phyloP scores from a whole-genome alignment of 2,113 vertebrate species.

The Phaethon lepturus region DNA sequence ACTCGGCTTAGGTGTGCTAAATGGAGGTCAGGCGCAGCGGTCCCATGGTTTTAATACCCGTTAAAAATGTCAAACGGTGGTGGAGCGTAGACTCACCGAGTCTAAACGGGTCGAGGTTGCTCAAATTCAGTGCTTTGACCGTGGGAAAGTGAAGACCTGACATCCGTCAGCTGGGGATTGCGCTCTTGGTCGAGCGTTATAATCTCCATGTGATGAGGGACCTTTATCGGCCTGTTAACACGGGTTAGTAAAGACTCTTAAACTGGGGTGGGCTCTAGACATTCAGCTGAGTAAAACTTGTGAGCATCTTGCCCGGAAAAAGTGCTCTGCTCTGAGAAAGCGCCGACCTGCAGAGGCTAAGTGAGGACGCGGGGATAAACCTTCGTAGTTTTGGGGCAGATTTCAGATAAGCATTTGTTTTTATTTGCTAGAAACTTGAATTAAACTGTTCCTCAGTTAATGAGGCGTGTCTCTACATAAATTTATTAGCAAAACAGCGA shows the following conservation, averaged over 20 bases:
- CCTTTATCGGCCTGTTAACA: not conserved
- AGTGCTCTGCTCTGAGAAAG: not conserved
- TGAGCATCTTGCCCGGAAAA: not conserved
- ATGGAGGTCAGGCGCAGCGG: not conserved
- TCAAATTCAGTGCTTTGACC: fast-evolving
- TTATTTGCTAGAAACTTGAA: fast-evolving
- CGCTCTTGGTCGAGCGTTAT: not conserved
- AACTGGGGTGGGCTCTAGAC: not conserved
- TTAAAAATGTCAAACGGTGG: not conserved
- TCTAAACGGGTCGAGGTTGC: not conserved
- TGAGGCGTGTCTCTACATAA: not conserved
- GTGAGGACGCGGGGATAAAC: fast-evolving
- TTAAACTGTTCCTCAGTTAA: too few relatives aligned
- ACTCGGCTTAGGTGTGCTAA: not conserved
- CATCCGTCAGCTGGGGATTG: fast-evolving
- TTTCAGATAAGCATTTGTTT: not conserved
- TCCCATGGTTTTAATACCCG: not conserved
- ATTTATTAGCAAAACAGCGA: fast-evolving
- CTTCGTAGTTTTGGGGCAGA: not conserved
- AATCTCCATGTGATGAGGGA: not conserved
- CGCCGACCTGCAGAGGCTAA: not conserved
- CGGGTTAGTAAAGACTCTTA: not conserved
- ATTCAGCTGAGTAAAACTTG: fast-evolving
- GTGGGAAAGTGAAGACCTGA: not conserved
- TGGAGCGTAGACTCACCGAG: fast-evolving